These are phyloP conservation scores for Threskiornis aethiopicus DNA, from an alignment of 2,797 vertebrate species.

Conservation along the genomic window DNA sequence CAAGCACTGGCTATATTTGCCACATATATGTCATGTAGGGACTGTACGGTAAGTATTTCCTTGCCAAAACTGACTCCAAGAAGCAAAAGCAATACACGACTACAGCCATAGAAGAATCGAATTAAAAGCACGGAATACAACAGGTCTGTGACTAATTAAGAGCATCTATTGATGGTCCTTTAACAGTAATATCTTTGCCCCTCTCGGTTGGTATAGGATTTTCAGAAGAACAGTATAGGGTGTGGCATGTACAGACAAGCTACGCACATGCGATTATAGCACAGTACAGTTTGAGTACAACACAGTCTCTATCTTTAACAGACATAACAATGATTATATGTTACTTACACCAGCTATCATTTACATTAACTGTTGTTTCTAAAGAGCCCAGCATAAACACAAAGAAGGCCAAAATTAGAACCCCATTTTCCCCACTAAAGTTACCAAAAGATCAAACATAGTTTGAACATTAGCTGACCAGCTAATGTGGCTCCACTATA, in stretches of 20 bases:
- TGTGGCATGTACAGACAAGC: not conserved
- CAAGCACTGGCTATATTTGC: not conserved
- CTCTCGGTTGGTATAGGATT: not conserved
- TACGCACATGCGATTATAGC: accelerated
- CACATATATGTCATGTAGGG: not conserved
- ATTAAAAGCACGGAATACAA: not conserved
- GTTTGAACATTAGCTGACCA: not conserved
- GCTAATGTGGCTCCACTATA: not conserved
- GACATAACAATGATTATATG: not conserved
- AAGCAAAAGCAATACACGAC: not conserved
- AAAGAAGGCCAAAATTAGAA: not conserved
- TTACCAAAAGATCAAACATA: not conserved
- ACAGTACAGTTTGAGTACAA: not conserved
- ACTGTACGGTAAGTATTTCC: not conserved
- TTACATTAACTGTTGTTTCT: not conserved
- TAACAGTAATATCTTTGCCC: not conserved
- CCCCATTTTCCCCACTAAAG: not conserved
- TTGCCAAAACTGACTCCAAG: not conserved
- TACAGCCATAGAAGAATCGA: not conserved
- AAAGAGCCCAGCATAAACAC: not conserved
- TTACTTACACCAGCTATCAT: not conserved
- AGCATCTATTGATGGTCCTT: not conserved
- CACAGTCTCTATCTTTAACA: not conserved
- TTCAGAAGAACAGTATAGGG: not conserved
- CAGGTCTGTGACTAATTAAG: not conserved